Evolutionary conservation across 92 coral and sea anemone species (phyloP).

Genomic region (Umimayanthus chanpuru): DNA sequence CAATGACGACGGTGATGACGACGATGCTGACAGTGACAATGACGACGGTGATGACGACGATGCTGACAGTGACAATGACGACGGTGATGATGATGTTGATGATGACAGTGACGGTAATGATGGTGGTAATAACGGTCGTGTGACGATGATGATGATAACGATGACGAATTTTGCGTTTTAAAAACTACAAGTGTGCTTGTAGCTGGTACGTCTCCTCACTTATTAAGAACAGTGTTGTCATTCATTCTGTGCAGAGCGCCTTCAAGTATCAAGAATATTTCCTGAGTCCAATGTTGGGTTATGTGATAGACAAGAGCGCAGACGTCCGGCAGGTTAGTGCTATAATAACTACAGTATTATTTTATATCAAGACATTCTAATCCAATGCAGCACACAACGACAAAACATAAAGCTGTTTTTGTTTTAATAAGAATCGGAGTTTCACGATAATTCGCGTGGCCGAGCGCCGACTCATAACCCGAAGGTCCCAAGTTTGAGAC

Average conservation of each 20-base stretch:
- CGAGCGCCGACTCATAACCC: no score
- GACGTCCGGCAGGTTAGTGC: constrained; percentile 92
- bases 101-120: neutral
- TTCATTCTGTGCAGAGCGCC: constrained; percentile 68
- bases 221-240: neutral
- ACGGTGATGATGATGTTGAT: no score
- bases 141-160: neutral
- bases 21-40: neutral
- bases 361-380: neutral
- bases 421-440: no score
- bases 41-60: neutral
- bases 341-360: no score
- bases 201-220: neutral
- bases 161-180: neutral
- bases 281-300: constrained; percentile 76
- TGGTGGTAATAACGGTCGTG: neutral
- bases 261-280: constrained; percentile 91
- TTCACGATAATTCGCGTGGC: no score
- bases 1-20: neutral
- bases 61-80: neutral
- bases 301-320: constrained; percentile 81
- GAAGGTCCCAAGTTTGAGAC: no score
- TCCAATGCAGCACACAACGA: neutral
- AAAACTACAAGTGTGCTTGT: no score
- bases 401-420: no score